Base-by-base conservation (phyloP, 2,888 invertebrate species). In the Cephus runcator region DNA sequence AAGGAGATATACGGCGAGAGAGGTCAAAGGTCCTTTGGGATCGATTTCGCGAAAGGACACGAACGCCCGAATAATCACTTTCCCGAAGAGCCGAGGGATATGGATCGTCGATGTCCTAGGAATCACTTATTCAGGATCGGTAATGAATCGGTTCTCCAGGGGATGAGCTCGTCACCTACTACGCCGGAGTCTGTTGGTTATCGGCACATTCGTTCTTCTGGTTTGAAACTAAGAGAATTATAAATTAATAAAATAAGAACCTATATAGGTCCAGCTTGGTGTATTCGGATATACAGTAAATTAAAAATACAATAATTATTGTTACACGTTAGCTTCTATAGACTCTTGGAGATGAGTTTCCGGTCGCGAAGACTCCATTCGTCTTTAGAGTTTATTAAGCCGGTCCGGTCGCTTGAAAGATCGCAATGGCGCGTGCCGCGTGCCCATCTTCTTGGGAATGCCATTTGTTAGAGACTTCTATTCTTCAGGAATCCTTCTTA, bases 61-160 rank as follows among this genome's bases (percentile, higher is more conserved):
- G 85, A 85, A 83, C 85, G 79, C 84, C 85, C 88, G 88, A 90
- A 91, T 91, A 90, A 91, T 91, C 91, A 90, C 91, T 90, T 88
- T 89, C 76, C 71, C 33, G 81, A 81, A 77, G 40, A 40, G 40
- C 15, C 40, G 15, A 40, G 40, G 40, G 40, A 40, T 15, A 15
- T 40, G 33, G 73, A 34, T 35, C 73, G 35, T 73, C 34, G 73
- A 69, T 71, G 77, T 75, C 75, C 76, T 34, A 35, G 68, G 23
- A 23, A 71, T 78, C 35, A 76, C 86, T 91, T 91, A 91, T 91
- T 91, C 85, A 91, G 77, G 83, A 84, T 83, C 80, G 79, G 86
- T 90, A 91, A 90, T 91, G 90, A 91, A 91, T 89, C 87, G 85
- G 79, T 82, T 77, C 90, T 85, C 89, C 12, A 76, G 90, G 89